A percentile compares a stretch with the other conserved stretches of the same genome.
Conservation (phyloP, 1,140 invertebrate genomes). For the Goniozus legneri region DNA sequence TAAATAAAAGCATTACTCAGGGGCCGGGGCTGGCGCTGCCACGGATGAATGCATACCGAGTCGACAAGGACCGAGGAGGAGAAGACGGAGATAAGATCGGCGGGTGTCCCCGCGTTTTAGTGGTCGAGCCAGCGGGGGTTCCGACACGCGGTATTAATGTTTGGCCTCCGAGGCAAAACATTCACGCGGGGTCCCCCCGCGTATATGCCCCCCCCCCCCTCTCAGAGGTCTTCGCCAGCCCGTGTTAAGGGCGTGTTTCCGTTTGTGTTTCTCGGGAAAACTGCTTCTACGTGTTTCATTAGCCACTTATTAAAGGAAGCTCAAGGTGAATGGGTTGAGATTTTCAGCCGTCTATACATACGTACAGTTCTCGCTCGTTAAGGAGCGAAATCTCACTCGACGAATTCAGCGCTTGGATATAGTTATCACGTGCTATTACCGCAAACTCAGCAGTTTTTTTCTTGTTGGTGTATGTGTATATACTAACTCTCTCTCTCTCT, state of each 20-base stretch:
- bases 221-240: background rate
- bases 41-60: conserved; percentile 48
- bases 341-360: too few relatives aligned
- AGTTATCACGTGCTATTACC: too few relatives aligned
- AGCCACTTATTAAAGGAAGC: too few relatives aligned
- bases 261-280: background rate
- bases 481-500: background rate
- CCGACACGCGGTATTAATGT: conserved; percentile 51
- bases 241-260: conserved; percentile 6
- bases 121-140: conserved; percentile 42
- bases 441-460: too few relatives aligned
- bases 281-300: too few relatives aligned
- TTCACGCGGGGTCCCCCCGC: conserved; percentile 27
- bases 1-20: conserved; percentile 50
- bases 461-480: too few relatives aligned
- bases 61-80: conserved; percentile 46
- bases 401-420: too few relatives aligned
- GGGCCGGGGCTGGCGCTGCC: conserved; percentile 22
- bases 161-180: conserved; percentile 49
- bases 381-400: too few relatives aligned
- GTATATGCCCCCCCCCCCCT: conserved; percentile 6
- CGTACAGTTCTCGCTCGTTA: too few relatives aligned
- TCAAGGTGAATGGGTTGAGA: too few relatives aligned
- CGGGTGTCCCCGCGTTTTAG: conserved; percentile 50
- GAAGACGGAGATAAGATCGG: conserved; percentile 49